These are phyloP conservation scores for Zygaena filipendulae DNA, from an alignment of 2,888 invertebrate species.

Conservation along the genomic window DNA sequence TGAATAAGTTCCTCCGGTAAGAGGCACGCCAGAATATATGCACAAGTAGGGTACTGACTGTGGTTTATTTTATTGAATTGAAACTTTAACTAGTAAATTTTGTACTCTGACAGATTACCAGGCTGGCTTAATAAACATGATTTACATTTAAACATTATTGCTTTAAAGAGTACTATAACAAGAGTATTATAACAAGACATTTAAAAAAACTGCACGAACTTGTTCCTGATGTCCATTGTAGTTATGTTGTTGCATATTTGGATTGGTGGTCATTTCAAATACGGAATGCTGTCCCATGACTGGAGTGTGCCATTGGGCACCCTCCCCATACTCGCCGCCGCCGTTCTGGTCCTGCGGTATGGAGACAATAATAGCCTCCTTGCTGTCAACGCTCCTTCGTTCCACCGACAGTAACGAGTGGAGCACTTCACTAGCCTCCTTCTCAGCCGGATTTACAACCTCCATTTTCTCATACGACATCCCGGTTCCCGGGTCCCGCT, in stretches of 20 bases:
- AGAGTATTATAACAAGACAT: too few species aligned
- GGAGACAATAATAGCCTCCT: conserved; percentile 61
- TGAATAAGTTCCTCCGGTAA: too few species aligned
- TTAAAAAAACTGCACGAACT: conserved; percentile 28
- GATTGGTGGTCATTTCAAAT: conserved; percentile 48
- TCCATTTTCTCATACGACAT: conserved; percentile 71
- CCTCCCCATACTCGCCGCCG: conserved; percentile 58
- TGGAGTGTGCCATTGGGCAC: conserved; percentile 73
- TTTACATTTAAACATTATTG: too few species aligned
- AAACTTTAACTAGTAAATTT: too few species aligned
- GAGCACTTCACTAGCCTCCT: conserved; percentile 77
- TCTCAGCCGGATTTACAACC: conserved; percentile 74
- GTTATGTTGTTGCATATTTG: conserved; percentile 54
- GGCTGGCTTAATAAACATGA: too few species aligned
- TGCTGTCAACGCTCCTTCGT: conserved; percentile 71
- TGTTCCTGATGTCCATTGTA: conserved; percentile 64
- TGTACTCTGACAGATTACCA: too few species aligned
- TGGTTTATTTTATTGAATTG: too few species aligned
- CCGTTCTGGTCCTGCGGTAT: conserved; percentile 56
- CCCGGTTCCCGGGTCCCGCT: conserved; percentile 30
- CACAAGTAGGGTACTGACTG: too few species aligned
- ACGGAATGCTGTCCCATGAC: conserved; percentile 67
- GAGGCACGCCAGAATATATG: too few species aligned
- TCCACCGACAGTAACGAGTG: conserved; percentile 75
- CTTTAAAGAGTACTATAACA: too few species aligned